Evolutionary conservation across 1,140 invertebrate species (phyloP).

Genomic region (Trachelipus rathkii): DNA sequence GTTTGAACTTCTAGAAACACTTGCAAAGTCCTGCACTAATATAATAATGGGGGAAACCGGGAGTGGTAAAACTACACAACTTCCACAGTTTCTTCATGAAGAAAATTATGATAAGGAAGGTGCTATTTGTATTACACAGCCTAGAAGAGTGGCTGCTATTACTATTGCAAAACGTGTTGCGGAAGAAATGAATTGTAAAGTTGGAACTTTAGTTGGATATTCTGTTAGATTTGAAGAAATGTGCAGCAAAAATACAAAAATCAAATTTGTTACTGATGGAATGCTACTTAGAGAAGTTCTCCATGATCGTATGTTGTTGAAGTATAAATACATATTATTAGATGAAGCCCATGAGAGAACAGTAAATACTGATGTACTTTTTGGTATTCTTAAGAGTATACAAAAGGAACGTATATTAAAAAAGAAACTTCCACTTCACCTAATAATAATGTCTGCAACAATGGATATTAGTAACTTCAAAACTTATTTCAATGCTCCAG

Average conservation of each 20-base stretch:
- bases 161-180: slow-evolving; percentile 83
- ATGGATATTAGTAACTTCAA: slow-evolving; percentile 92
- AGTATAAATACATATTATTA: slow-evolving; percentile 82
- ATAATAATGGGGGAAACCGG: slow-evolving; percentile 86
- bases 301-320: slow-evolving; percentile 61
- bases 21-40: slow-evolving; percentile 53
- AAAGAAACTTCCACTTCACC: slow-evolving; percentile 50
- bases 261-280: slow-evolving; percentile 87
- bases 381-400: slow-evolving; percentile 74
- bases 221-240: slow-evolving; percentile 88
- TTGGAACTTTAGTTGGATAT: slow-evolving; percentile 81
- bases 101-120: slow-evolving; percentile 54
- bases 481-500: slow-evolving; percentile 81
- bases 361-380: slow-evolving; percentile 87
- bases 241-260: slow-evolving; percentile 68
- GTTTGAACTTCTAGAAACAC: slow-evolving; percentile 30
- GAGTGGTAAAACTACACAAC: slow-evolving; percentile 85
- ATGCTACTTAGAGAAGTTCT: slow-evolving; percentile 89
- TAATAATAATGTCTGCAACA: slow-evolving; percentile 90
- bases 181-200: slow-evolving; percentile 60
- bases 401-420: slow-evolving; percentile 65
- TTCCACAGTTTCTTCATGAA: slow-evolving; percentile 72
- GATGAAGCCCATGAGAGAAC: slow-evolving; percentile 98
- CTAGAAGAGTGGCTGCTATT: slow-evolving; percentile 85
- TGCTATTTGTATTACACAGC: slow-evolving; percentile 55